These are phyloP conservation scores for Zosterops hypoxanthus DNA, from an alignment of 2,113 vertebrate genomes.

Conservation along the genomic window DNA sequence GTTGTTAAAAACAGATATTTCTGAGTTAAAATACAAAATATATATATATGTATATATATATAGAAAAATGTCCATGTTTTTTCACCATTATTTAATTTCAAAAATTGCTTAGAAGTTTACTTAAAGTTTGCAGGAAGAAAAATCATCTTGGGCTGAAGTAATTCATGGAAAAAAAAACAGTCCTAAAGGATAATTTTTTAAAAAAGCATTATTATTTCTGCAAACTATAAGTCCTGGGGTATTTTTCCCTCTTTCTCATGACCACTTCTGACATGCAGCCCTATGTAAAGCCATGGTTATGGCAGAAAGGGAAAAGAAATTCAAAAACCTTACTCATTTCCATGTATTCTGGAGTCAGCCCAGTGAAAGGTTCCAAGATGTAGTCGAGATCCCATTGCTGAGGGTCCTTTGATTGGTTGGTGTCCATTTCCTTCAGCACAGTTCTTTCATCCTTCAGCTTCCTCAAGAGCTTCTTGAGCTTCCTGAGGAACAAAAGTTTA, in stretches of 20 bases:
- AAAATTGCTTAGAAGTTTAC: not conserved
- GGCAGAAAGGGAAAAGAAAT: not conserved
- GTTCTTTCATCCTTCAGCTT: constrained; percentile 86
- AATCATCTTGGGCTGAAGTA: not conserved
- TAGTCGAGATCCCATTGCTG: constrained; percentile 92
- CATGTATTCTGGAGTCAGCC: constrained; percentile 96
- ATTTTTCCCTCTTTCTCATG: not conserved
- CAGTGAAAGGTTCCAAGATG: constrained; percentile 89
- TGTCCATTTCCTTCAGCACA: constrained; percentile 71
- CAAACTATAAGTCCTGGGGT: not conserved
- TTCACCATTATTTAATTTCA: not conserved
- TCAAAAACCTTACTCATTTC: constrained; percentile 89
- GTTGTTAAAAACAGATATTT: not conserved
- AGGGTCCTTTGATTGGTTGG: constrained; percentile 76
- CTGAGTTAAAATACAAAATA: not conserved
- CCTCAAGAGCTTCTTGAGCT: constrained; percentile 93
- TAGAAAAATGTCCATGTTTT: not conserved
- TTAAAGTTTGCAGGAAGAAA: not conserved
- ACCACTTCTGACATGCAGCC: not conserved
- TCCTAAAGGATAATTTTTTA: not conserved
- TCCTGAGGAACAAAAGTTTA: constrained; percentile 75
- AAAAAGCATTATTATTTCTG: not conserved
- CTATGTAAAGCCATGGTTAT: not conserved
- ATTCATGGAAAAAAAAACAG: not conserved
- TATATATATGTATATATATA: too few relatives aligned